Percentiles rank a stretch among this genome's conserved stretches.
Conservation (phyloP, 2,888 invertebrate genomes). For the Deroplatys truncata region DNA sequence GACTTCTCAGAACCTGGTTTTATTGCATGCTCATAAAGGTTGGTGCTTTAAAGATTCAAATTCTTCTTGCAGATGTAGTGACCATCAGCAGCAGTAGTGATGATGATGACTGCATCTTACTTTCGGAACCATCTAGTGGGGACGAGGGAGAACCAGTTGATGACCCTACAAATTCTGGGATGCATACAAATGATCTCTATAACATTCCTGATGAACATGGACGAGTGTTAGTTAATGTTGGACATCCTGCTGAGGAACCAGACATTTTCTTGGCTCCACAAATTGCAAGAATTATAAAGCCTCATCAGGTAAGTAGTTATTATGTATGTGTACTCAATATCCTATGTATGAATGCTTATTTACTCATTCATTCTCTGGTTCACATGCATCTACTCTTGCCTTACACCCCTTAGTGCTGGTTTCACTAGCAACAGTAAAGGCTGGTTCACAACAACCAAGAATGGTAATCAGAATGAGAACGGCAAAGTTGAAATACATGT, state of each 20-base stretch:
- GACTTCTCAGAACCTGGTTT: no score
- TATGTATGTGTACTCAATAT: background rate
- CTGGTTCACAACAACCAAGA: no score
- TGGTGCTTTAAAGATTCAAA: no score
- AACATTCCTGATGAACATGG: conserved; percentile 90
- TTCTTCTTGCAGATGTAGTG: conserved; percentile 52
- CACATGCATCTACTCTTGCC: no score
- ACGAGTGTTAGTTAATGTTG: conserved; percentile 87
- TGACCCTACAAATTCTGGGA: conserved; percentile 86
- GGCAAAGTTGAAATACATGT: no score
- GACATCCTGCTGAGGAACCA: conserved; percentile 84
- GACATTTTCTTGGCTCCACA: conserved; percentile 91
- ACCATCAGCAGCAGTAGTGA: conserved; percentile 71
- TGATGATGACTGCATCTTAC: conserved; percentile 82
- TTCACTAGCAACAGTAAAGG: no score
- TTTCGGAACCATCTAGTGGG: conserved; percentile 76
- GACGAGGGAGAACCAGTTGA: conserved; percentile 74
- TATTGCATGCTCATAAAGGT: no score
- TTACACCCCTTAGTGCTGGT: no score
- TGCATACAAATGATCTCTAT: conserved; percentile 89
- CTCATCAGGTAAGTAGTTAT: conserved; percentile 71
- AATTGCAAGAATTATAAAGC: conserved; percentile 86
- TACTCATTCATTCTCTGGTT: no score
- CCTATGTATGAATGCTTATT: no score
- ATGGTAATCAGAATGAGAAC: no score